Evolutionary conservation across 2,888 invertebrate species (phyloP).

Genomic region (Bombylius discolor): DNA sequence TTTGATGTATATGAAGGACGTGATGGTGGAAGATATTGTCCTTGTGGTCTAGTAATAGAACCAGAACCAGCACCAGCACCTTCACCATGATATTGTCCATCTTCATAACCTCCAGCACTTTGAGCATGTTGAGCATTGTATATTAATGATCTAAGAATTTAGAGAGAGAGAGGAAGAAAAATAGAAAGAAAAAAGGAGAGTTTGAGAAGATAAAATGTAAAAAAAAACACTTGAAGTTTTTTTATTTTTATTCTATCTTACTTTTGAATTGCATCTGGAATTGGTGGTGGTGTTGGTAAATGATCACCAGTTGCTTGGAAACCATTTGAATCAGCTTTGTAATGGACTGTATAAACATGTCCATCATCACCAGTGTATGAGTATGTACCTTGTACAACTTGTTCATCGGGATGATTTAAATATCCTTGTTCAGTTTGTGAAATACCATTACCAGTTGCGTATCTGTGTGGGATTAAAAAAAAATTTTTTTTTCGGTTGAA

Average conservation of each 20-base stretch:
- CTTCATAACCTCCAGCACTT: slow-evolving; percentile 2
- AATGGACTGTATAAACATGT: slow-evolving; percentile 47
- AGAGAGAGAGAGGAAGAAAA: too few relatives aligned
- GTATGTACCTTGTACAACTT: slow-evolving; percentile 49
- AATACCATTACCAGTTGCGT: slow-evolving; percentile 54
- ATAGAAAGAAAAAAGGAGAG: too few relatives aligned
- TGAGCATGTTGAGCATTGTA: slow-evolving; percentile 12
- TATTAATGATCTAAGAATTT: slow-evolving; percentile 8
- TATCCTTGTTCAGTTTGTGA: slow-evolving; percentile 43
- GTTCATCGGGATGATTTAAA: slow-evolving; percentile 45
- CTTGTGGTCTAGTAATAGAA: slow-evolving; percentile 18
- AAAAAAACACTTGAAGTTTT: background rate
- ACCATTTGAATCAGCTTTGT: slow-evolving; percentile 63
- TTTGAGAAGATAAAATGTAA: too few relatives aligned
- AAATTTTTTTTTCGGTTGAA: background rate
- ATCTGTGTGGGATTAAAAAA: slow-evolving; percentile 25
- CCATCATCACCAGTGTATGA: slow-evolving; percentile 51
- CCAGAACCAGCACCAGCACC: slow-evolving; percentile 14
- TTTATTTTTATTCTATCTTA: slow-evolving; percentile 2
- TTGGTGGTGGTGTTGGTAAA: slow-evolving; percentile 50
- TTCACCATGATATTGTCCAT: background rate
- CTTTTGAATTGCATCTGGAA: slow-evolving; percentile 45
- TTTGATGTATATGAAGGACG: background rate
- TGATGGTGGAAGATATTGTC: slow-evolving; percentile 26
- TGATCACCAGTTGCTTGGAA: slow-evolving; percentile 66